Evolutionary conservation across 2,888 invertebrate genomes (phyloP).

Genomic region (Drosophila paranaensis): DNA sequence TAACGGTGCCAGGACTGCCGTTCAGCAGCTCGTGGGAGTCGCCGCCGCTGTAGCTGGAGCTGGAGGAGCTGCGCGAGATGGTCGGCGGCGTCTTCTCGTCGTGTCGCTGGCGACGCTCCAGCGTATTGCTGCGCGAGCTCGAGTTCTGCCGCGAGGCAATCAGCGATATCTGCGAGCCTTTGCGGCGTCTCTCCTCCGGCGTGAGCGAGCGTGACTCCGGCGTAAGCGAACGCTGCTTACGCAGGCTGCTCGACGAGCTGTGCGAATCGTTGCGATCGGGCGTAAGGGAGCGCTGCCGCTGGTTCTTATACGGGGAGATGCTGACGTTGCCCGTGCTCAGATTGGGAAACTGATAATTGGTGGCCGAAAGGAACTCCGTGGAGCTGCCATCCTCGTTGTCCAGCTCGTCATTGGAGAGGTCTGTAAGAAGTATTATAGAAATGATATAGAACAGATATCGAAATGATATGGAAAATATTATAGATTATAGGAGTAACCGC

Average conservation of each 20-base stretch:
- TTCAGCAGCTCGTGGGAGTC: constrained; percentile 64
- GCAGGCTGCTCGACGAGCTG: constrained; percentile 82
- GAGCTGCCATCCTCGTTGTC: constrained; percentile 85
- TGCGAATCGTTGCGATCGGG: constrained; percentile 84
- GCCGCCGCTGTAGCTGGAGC: constrained; percentile 84
- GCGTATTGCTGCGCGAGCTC: constrained; percentile 83
- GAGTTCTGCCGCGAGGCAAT: constrained; percentile 83
- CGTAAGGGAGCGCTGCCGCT: constrained; percentile 84
- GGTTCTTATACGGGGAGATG: constrained; percentile 81
- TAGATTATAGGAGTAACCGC: too few species aligned
- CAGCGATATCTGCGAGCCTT: constrained; percentile 80
- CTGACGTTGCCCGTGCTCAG: constrained; percentile 46
- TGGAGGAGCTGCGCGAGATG: constrained; percentile 84
- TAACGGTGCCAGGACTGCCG: constrained; percentile 36
- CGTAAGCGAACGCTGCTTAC: constrained; percentile 84
- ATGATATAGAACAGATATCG: too few species aligned
- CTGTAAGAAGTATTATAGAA: constrained; percentile 50
- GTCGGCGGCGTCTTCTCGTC: constrained; percentile 80
- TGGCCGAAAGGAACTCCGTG: constrained; percentile 82
- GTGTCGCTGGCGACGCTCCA: constrained; percentile 83
- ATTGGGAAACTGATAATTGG: constrained; percentile 77
- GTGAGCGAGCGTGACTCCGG: constrained; percentile 84
- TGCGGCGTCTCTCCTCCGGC: constrained; percentile 84
- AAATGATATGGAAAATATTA: too few species aligned
- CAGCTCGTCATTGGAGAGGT: constrained; percentile 86